These are phyloP conservation scores for Camponotus floridanus DNA, from an alignment of 1,140 invertebrate genomes.

Conservation along the genomic window DNA sequence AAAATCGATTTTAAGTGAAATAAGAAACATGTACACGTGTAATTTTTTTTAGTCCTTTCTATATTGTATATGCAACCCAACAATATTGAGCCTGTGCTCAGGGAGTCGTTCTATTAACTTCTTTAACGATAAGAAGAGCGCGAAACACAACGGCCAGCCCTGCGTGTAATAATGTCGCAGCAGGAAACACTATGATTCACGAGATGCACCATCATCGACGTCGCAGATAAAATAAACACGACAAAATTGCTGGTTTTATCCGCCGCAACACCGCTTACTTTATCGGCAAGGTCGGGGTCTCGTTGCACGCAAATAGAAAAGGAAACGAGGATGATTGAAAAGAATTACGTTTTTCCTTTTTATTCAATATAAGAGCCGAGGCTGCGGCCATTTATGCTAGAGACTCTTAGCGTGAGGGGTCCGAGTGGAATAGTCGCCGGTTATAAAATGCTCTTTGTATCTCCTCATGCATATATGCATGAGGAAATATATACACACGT, in stretches of 20 bases:
- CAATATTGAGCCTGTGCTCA: not conserved
- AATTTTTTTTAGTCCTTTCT: not conserved
- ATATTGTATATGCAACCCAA: too few relatives aligned
- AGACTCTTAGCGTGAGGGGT: not conserved
- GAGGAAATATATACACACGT: not conserved
- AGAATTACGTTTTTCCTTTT: not conserved
- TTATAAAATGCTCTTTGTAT: not conserved
- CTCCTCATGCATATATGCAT: not conserved
- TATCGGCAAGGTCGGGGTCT: not conserved
- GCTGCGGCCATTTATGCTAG: not conserved
- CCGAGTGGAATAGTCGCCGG: not conserved
- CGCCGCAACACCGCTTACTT: not conserved
- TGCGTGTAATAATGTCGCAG: conserved; percentile 27
- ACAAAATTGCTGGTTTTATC: conserved; percentile 50
- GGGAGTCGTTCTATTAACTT: not conserved
- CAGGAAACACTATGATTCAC: conserved; percentile 61
- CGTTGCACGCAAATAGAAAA: conserved; percentile 6
- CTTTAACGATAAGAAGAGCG: not conserved
- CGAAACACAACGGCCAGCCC: not conserved
- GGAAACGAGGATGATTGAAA: conserved; percentile 8
- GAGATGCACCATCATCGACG: conserved; percentile 64
- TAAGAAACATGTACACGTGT: not conserved
- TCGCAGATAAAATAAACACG: conserved; percentile 68
- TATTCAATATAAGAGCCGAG: not conserved
- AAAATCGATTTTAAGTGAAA: not conserved